Evolutionary conservation across 92 coral and sea anemone genomes (phyloP).

Genomic region (Phenganax subtilis): DNA sequence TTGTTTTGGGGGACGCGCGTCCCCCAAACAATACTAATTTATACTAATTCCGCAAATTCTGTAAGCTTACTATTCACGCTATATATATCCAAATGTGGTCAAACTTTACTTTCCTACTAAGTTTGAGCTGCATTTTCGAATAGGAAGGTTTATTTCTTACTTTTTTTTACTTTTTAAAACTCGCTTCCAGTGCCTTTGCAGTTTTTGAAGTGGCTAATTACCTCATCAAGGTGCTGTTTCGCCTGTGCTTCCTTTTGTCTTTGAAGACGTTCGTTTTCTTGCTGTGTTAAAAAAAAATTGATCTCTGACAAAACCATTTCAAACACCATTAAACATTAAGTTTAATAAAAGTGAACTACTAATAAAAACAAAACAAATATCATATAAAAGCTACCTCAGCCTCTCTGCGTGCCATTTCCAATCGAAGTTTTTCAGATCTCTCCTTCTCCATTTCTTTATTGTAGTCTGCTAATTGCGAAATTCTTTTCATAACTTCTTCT

Average conservation of each 20-base stretch:
- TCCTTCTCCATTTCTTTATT: conserved; percentile 35
- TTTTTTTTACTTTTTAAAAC: no score
- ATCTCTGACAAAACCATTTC: background rate
- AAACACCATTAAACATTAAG: background rate
- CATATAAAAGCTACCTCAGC: conserved; percentile 1
- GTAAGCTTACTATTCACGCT: no score
- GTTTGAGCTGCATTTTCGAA: no score
- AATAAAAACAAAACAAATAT: background rate
- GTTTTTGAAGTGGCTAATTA: background rate
- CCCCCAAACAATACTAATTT: no score
- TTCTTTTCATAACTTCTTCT: conserved; percentile 23
- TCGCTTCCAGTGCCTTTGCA: no score
- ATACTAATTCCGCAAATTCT: no score
- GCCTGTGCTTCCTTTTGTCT: conserved; percentile 43
- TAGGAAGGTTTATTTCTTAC: no score
- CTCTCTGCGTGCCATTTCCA: conserved; percentile 23
- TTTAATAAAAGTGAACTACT: background rate
- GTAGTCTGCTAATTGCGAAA: conserved; percentile 31
- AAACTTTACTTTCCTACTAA: no score
- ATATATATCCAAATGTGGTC: no score
- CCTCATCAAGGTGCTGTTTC: conserved; percentile 31
- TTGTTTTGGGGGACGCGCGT: no score
- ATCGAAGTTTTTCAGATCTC: conserved; percentile 20
- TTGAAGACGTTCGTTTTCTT: conserved; percentile 24
- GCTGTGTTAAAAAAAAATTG: background rate